Base-by-base conservation (phyloP, 2,797 vertebrate species). In the Poecilia wingei region DNA sequence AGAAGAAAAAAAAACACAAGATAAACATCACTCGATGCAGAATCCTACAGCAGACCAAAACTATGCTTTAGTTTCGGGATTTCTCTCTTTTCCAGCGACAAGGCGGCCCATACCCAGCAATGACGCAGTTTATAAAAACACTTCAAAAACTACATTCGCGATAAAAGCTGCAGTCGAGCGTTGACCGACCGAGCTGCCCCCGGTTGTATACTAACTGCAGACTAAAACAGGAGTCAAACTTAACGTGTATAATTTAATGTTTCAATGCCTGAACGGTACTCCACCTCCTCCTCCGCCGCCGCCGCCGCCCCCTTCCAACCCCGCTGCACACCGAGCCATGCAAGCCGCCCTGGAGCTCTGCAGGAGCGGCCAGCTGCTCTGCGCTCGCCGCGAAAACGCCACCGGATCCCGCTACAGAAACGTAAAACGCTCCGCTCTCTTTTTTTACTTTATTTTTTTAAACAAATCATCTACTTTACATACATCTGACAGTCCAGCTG, bases 51-150 rank as follows among this genome's bases (percentile, higher is more conserved):
- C 53, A 82, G 76, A 25, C 46, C 47, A 79, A 28, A 88, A 90
- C 72, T 78, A 79, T 78, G 84, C 61, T 84, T n/a, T 77, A 83
- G 88, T 90, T 92, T 90, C 78, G 74, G 79, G 75, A 84, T 92
- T 89, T 91, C 47, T 87, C 75, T n/a, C 68, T 14, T 87, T 91
- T 84, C 51, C 82, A 74, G 88, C 83, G 85, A 90, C 82, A 87
- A 83, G 76, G 74, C 91, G 85, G 89, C 86, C 88, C 83, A 55
- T 83, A 71, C 61, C 84, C 84, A 33, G 90, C 91, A 90, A 88
- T 95, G 94, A 95, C 94, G 94, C 94, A 95, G 94, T 95, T 95
- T 84, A 86, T 80, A 93, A 94, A 95, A 92, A 69, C 93, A 89
- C 85, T 93, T 87, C 78, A 87, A 82, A 93, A 95, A 92, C 90